Percentiles rank a stretch among this genome's conserved stretches.
These are phyloP conservation scores for Otus scops DNA, from an alignment of 2,797 vertebrate genomes.

Conservation along the genomic window DNA sequence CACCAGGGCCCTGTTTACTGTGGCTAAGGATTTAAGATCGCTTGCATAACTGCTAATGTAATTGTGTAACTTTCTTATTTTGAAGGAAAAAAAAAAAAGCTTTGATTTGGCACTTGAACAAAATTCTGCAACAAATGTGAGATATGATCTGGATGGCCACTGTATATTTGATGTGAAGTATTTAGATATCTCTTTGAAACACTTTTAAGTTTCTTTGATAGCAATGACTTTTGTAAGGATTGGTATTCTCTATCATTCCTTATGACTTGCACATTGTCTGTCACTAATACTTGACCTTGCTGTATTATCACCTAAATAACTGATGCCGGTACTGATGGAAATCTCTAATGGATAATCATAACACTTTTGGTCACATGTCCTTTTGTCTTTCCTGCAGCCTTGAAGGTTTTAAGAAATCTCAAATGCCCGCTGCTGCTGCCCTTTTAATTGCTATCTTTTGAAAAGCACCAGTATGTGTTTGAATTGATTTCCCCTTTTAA, in stretches of 20 bases:
- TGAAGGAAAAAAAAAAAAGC: not conserved
- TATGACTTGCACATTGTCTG: slow-evolving; percentile 76
- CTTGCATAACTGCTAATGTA: slow-evolving; percentile 71
- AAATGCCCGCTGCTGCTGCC: slow-evolving; percentile 77
- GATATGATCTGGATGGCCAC: slow-evolving; percentile 66
- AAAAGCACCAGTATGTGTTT: slow-evolving; percentile 81
- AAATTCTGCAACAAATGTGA: slow-evolving; percentile 66
- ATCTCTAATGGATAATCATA: slow-evolving; percentile 76
- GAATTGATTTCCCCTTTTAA: slow-evolving; percentile 76
- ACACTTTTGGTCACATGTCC: slow-evolving; percentile 77
- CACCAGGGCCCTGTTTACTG: slow-evolving; percentile 58
- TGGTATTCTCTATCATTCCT: slow-evolving; percentile 77
- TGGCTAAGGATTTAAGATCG: slow-evolving; percentile 70
- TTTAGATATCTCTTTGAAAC: slow-evolving; percentile 75
- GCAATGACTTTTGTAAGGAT: slow-evolving; percentile 78
- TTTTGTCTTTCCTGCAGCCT: slow-evolving; percentile 74
- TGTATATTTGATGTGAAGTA: slow-evolving; percentile 80
- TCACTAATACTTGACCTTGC: slow-evolving; percentile 79
- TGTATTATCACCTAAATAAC: slow-evolving; percentile 77
- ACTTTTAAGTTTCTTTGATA: slow-evolving; percentile 74
- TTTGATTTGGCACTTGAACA: slow-evolving; percentile 75
- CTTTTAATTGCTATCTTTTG: slow-evolving; percentile 80
- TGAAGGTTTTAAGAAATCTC: slow-evolving; percentile 78
- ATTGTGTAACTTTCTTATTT: slow-evolving; percentile 21
- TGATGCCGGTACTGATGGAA: slow-evolving; percentile 80